Evolutionary conservation across 2,113 vertebrate species (phyloP), one percentile per base, ranked within the genome.

Genomic region (Heterotilapia buettikoferi): DNA sequence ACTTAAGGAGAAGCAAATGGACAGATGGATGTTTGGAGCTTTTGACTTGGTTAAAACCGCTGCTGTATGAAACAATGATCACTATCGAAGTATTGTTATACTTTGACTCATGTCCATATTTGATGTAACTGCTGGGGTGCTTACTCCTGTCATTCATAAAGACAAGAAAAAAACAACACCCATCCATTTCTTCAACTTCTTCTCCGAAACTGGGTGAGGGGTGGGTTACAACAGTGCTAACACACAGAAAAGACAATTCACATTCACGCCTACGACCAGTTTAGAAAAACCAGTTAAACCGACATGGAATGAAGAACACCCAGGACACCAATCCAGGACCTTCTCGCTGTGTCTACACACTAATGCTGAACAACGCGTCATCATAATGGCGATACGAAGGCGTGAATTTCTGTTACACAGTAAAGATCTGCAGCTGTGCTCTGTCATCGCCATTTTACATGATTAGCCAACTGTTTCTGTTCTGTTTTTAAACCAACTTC

Each of bases 301-400:
- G 1, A 45, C 38, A 3, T 43, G 5, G 2, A 40, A 68, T 0
- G 63, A 68, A 40, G 66, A 76, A 76, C 68, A 47, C 45, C 14
- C 24, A 5, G 38, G 13, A 76, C 24, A 31, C 6, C 40, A 29
- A 76, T 29, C 24, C 43, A 12, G 43, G 24, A 31, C 24, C 71
- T 76, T 76, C 24, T 19, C 50, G 43, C 24, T 50, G 43, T 11
- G 9, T 31, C 26, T 31, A 31, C 16, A 29, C 6, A 11, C 68
- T 18, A 26, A 10, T 2, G 14, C 13, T 14, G 45, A 47, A 47
- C 3, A 16, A 47, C 3, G 5, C 8, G 3, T 45, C 68, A 45
- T 45, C 21, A 0, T 3, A 29, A 73, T 45, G 5, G 14, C 3
- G 2, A 45, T 7, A 45, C 3, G 0, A 47, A 45, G 40, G 21